Evolutionary conservation across 2,113 vertebrate genomes (phyloP), one percentile per base, ranked within the genome.

Genomic region (Vulpes ferrilata): DNA sequence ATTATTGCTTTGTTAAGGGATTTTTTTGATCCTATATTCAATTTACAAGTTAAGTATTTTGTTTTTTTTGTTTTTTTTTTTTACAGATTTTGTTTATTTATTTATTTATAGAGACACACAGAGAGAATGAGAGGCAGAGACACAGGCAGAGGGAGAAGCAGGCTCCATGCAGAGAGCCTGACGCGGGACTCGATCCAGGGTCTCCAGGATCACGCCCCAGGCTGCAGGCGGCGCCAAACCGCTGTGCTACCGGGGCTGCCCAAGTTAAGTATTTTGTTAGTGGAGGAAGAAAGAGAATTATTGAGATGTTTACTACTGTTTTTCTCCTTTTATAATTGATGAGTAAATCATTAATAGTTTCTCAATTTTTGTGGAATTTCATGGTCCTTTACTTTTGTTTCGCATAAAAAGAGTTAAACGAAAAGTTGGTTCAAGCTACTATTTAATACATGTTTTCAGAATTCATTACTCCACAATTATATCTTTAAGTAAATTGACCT

Each of bases 311-410:
- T 76, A 57, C 30, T 73, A 81, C 17, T 51, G 67, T 16, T 88
- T 89, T 97, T 78, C 35, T 85, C 62, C 38, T 93, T 95, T 93
- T 62, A 80, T 88, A 80, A 88, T n/a, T 67, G 16, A 43, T 91
- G 3, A 11, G 6, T 91, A 48, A 91, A 76, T 93, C 32, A 67
- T 65, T 84, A 55, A 80, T 60, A 86, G 57, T 55, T 88, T 88
- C 43, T 96, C 64, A 81, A 53, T 74, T 57, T 90, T 90, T 17
- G n/a, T 57, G 25, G 7, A 89, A 3, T 65, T 93, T 73, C 30
- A 11, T 76, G 30, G 27, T 64, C 6, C 73, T 97, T 76, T 81
- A 27, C 25, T 60, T 92, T 69, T 87, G 17, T 93, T 86, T 96
- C 60, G 35, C 48, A 53, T 87, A 69, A 64, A 94, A 94, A 80